Evolutionary conservation across 2,888 invertebrate species (phyloP).

Genomic region (Micoletzkya japonica): DNA sequence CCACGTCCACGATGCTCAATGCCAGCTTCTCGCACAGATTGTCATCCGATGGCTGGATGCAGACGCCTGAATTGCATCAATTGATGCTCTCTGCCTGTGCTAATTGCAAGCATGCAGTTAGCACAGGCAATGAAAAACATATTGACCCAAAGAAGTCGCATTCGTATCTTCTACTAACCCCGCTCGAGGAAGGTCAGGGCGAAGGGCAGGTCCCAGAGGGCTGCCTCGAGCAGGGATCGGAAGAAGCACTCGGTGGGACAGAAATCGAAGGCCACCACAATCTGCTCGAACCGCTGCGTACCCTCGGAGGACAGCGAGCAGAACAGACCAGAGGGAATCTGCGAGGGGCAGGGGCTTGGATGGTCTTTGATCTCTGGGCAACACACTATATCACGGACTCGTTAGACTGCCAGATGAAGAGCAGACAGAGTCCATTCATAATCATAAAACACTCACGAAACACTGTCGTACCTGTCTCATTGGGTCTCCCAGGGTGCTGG

Average conservation of each 20-base stretch:
- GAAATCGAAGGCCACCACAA: constrained; percentile 9
- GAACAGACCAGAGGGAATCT: constrained; percentile 26
- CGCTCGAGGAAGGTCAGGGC: constrained; percentile 15
- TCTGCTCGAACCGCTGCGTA: constrained; percentile 16
- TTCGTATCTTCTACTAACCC: no score
- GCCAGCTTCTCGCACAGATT: constrained; percentile 13
- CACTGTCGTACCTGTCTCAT: constrained; percentile 6
- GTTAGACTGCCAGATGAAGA: neutral
- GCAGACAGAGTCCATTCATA: neutral
- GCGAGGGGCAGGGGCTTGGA: no score
- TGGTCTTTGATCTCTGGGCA: no score
- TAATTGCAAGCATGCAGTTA: neutral
- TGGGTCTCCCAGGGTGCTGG: neutral
- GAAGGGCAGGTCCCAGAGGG: constrained; percentile 18
- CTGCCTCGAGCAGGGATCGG: constrained; percentile 20
- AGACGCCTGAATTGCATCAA: constrained; percentile 1
- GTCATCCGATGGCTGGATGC: constrained; percentile 12
- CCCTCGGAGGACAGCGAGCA: constrained; percentile 1
- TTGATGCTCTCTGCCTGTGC: neutral
- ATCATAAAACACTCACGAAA: no score
- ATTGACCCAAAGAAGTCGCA: neutral
- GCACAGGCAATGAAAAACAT: neutral
- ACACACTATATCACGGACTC: no score
- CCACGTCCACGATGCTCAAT: constrained; percentile 19
- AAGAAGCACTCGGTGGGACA: constrained; percentile 23